These are phyloP conservation scores for Aspidapion aeneum DNA, from an alignment of 2,888 invertebrate species.

Conservation along the genomic window DNA sequence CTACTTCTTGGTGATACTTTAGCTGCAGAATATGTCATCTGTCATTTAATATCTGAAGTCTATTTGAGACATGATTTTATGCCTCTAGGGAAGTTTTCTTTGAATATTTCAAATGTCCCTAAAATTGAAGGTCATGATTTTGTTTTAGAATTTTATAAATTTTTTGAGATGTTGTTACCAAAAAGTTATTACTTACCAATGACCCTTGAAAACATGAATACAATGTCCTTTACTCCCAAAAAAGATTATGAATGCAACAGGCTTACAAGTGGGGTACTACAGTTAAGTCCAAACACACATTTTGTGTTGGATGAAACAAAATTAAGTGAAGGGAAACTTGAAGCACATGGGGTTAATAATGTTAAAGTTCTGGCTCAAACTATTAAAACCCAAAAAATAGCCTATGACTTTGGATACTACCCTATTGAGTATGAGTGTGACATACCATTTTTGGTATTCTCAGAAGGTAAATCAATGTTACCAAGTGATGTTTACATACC, in stretches of 20 bases:
- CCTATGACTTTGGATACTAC: slow-evolving; percentile 87
- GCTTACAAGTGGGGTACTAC: slow-evolving; percentile 76
- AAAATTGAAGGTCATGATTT: slow-evolving; percentile 54
- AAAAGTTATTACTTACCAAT: slow-evolving; percentile 79
- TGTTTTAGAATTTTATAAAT: slow-evolving; percentile 62
- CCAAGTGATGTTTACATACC: slow-evolving; percentile 68
- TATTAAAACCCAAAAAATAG: slow-evolving; percentile 72
- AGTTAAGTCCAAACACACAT: slow-evolving; percentile 77
- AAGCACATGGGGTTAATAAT: slow-evolving; percentile 68
- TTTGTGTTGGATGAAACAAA: slow-evolving; percentile 84
- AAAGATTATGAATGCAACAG: slow-evolving; percentile 88
- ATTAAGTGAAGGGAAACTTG: slow-evolving; percentile 71
- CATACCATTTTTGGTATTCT: slow-evolving; percentile 74
- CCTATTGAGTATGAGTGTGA: slow-evolving; percentile 72
- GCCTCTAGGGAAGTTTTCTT: slow-evolving; percentile 75
- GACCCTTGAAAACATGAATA: slow-evolving; percentile 77
- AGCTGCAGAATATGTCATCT: slow-evolving; percentile 84
- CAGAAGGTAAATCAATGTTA: slow-evolving; percentile 82
- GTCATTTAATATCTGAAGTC: slow-evolving; percentile 80
- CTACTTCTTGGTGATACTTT: slow-evolving; percentile 76
- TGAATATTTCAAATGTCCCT: slow-evolving; percentile 79
- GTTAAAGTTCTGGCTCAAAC: slow-evolving; percentile 68
- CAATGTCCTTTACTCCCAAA: slow-evolving; percentile 69
- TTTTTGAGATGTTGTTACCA: slow-evolving; percentile 67
- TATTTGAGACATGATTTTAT: slow-evolving; percentile 69